phyloP scores from a whole-genome alignment of 2,888 invertebrate genomes.

The Lithophane semibrunnea region DNA sequence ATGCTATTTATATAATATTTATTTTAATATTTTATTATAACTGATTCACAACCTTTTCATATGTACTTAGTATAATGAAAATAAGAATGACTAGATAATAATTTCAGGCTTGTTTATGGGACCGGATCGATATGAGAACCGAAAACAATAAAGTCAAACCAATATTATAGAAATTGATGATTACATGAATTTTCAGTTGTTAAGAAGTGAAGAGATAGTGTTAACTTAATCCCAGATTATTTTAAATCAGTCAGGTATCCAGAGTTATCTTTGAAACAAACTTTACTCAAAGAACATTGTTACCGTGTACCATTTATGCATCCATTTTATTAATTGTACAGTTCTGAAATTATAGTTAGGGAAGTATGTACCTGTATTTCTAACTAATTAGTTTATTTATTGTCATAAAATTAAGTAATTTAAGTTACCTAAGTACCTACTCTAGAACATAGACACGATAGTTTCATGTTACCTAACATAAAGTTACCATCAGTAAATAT shows the following conservation, averaged over 20 bases:
- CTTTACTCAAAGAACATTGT: not conserved
- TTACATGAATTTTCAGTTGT: not conserved
- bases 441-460: constrained; percentile 31
- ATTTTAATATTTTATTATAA: constrained; percentile 11
- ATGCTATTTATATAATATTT: constrained; percentile 35
- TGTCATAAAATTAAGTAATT: constrained; percentile 48
- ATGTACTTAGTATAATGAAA: not conserved
- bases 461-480: constrained; percentile 44
- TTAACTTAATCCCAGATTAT: not conserved
- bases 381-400: constrained; percentile 70
- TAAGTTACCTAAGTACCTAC: constrained; percentile 41
- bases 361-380: constrained; percentile 69
- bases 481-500: constrained; percentile 47
- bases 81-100: not conserved
- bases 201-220: not conserved
- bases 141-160: not conserved
- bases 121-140: not conserved
- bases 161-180: constrained; percentile 1
- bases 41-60: not conserved
- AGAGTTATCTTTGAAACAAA: not conserved
- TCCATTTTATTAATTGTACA: constrained; percentile 43
- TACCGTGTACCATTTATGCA: not conserved
- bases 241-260: not conserved
- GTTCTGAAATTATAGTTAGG: constrained; percentile 45
- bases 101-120: not conserved